phyloP scores from a whole-genome alignment of 2,797 vertebrate genomes.

The Pachyuromys duprasi region DNA sequence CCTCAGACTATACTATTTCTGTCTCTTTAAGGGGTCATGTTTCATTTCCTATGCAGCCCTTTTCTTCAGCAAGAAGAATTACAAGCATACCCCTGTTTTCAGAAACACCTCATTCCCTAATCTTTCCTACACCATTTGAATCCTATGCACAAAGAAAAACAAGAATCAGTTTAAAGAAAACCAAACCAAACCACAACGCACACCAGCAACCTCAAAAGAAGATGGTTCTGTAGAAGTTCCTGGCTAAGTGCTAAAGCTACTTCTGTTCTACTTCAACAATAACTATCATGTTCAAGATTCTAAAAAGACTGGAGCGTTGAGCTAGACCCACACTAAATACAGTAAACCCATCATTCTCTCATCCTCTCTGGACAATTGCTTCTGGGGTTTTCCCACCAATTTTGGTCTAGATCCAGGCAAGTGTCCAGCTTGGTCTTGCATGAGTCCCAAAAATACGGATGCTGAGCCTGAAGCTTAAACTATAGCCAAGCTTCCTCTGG shows the following conservation, averaged over 20 bases:
- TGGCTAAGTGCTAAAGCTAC: neutral
- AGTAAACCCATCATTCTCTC: neutral
- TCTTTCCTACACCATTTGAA: neutral
- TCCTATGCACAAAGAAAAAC: neutral
- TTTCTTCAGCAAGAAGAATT: neutral
- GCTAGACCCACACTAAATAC: neutral
- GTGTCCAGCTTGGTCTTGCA: neutral
- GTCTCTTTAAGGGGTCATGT: neutral
- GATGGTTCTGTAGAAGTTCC: neutral
- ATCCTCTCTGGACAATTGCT: neutral
- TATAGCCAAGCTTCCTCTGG: neutral
- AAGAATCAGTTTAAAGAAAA: neutral
- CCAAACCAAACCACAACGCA: neutral
- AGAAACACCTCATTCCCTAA: neutral
- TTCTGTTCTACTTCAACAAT: neutral
- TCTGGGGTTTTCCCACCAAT: neutral
- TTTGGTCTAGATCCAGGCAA: neutral
- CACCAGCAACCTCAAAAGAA: neutral
- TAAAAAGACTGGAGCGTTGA: neutral
- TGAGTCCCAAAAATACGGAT: neutral
- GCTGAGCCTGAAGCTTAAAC: neutral
- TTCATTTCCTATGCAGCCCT: neutral
- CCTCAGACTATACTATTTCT: neutral
- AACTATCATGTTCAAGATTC: constrained; percentile 28
- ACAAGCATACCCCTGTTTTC: neutral